Conservation (phyloP, 35 echinoderm and acorn worm species). For the Apostichopus japonicus region DNA sequence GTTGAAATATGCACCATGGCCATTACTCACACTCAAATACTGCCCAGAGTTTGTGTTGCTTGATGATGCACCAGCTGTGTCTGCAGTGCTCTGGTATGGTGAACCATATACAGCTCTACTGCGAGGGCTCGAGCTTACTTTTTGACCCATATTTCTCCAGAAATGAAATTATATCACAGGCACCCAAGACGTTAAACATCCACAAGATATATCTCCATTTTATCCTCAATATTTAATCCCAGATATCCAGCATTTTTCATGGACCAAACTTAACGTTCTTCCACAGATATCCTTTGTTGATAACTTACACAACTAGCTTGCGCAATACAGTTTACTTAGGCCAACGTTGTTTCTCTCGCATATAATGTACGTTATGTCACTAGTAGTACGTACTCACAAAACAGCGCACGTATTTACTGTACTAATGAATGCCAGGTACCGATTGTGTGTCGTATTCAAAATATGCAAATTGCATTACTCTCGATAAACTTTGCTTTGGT, state of each 20-base stretch:
- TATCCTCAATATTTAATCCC: background rate
- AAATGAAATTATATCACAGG: background rate
- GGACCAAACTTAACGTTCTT: background rate
- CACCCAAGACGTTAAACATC: background rate
- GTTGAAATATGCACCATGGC: slow-evolving; percentile 39
- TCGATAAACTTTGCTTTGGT: too few relatives aligned
- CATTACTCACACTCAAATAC: slow-evolving; percentile 46
- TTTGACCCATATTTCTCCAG: slow-evolving; percentile 83
- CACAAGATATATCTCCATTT: slow-evolving; percentile 24
- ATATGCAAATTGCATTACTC: too few relatives aligned
- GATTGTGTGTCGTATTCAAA: too few relatives aligned
- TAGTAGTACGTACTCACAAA: too few relatives aligned
- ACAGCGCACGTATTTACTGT: too few relatives aligned
- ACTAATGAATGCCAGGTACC: too few relatives aligned
- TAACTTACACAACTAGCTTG: background rate
- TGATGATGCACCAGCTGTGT: slow-evolving; percentile 43
- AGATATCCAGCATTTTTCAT: background rate
- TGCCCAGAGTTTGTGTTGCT: slow-evolving; percentile 22
- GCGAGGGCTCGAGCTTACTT: slow-evolving; percentile 95
- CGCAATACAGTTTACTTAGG: slow-evolving; percentile 3
- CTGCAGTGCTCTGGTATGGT: slow-evolving; percentile 30
- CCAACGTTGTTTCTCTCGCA: background rate
- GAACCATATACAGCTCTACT: slow-evolving; percentile 70
- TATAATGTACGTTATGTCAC: too few relatives aligned
- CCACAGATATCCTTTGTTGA: background rate